These are phyloP conservation scores for Poicephalus meyeri DNA, from an alignment of 2,113 vertebrate genomes.

Conservation along the genomic window DNA sequence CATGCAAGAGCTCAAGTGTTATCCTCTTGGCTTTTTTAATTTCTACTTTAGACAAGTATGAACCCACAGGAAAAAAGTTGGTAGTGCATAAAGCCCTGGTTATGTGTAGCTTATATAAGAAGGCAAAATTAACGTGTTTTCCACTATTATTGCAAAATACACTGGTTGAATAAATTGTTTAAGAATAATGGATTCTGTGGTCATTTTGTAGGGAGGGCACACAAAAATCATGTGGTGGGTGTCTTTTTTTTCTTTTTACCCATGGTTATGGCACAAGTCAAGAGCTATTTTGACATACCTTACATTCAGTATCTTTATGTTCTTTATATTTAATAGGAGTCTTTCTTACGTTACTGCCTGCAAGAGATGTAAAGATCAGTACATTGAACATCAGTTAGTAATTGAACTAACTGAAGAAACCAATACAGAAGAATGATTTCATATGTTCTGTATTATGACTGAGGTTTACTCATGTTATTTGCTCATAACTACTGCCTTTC, in stretches of 20 bases:
- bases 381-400: background rate
- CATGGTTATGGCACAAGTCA: background rate
- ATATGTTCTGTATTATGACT: background rate
- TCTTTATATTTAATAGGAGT: background rate
- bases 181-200: background rate
- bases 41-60: background rate
- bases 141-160: background rate
- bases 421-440: background rate
- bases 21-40: background rate
- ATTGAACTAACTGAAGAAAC: background rate
- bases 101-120: background rate
- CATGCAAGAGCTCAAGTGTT: background rate
- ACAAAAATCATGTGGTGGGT: rapidly evolving
- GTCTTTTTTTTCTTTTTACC: background rate
- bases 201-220: background rate
- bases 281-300: background rate
- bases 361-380: background rate
- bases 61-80: background rate
- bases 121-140: background rate
- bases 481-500: background rate
- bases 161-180: background rate
- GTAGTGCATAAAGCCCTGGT: background rate
- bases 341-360: background rate
- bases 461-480: background rate
- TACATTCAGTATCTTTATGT: background rate